A percentile compares a stretch with the other conserved stretches of the same genome.
Conservation (phyloP, 1,140 invertebrate genomes). For the Cryptotermes secundus region DNA sequence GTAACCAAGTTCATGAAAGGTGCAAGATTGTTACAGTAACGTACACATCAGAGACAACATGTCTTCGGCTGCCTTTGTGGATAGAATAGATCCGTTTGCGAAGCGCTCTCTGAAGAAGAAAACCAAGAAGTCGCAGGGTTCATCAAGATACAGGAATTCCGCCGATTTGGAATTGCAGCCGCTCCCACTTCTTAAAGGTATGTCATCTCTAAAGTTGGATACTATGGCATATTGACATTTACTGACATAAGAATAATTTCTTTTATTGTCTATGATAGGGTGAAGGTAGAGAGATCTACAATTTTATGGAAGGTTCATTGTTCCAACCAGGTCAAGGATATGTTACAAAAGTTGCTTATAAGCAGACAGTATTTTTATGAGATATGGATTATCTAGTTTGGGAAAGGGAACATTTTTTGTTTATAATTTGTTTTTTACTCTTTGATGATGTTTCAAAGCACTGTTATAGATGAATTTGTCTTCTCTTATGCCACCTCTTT, state of each 20-base stretch:
- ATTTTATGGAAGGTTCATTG: too few relatives aligned
- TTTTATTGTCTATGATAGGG: too few relatives aligned
- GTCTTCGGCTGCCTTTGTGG: conserved; percentile 85
- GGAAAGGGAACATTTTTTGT: too few relatives aligned
- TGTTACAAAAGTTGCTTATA: too few relatives aligned
- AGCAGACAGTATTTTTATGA: too few relatives aligned
- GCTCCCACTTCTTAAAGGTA: conserved; percentile 85
- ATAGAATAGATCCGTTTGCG: conserved; percentile 92
- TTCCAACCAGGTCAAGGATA: too few relatives aligned
- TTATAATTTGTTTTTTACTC: too few relatives aligned
- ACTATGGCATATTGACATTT: not conserved
- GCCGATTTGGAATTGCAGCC: conserved; percentile 87
- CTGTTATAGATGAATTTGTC: too few relatives aligned
- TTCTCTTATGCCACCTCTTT: too few relatives aligned
- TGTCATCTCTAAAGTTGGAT: conserved; percentile 37
- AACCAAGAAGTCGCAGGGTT: conserved; percentile 89
- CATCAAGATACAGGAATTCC: conserved; percentile 84
- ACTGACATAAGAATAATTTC: not conserved
- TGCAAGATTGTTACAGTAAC: conserved; percentile 18
- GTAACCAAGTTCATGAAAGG: conserved; percentile 26
- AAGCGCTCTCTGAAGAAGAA: conserved; percentile 91
- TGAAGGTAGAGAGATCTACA: too few relatives aligned
- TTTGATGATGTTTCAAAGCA: too few relatives aligned
- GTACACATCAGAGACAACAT: conserved; percentile 48
- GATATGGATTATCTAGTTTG: too few relatives aligned